These are phyloP conservation scores for Physocephala rufipes DNA, from an alignment of 2,888 invertebrate species.

Conservation along the genomic window DNA sequence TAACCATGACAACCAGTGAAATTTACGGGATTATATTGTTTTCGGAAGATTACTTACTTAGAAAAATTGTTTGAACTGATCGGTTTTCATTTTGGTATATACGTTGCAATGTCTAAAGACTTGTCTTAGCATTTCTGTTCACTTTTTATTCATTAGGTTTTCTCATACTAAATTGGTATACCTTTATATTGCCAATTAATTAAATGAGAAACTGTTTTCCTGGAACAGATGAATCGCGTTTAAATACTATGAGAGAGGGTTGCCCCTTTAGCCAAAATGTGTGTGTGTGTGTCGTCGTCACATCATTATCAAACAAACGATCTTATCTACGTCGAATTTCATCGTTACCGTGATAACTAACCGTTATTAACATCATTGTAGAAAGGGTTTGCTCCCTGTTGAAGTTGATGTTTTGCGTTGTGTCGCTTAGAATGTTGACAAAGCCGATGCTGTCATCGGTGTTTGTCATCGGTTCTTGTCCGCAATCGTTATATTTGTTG, in stretches of 20 bases:
- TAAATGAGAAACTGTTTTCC: too few species aligned
- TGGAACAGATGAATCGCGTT: too few species aligned
- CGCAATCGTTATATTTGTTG: constrained; percentile 22
- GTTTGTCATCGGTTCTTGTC: constrained; percentile 30
- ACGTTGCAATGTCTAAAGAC: constrained; percentile 6
- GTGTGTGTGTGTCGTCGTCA: constrained; percentile 33
- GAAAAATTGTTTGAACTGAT: constrained; percentile 24
- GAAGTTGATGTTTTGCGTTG: background rate
- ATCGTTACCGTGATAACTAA: constrained; percentile 47
- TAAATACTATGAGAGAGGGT: too few species aligned
- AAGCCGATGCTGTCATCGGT: constrained; percentile 27
- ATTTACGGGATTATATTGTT: constrained; percentile 54
- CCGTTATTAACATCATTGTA: constrained; percentile 39
- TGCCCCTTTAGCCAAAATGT: background rate
- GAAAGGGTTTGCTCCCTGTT: background rate
- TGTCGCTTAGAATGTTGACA: constrained; percentile 23
- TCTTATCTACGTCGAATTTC: constrained; percentile 38
- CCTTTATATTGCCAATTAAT: too few species aligned
- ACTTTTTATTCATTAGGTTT: too few species aligned
- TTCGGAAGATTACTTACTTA: constrained; percentile 34
- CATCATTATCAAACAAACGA: constrained; percentile 19
- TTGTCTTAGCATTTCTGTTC: too few species aligned
- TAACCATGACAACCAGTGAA: constrained; percentile 58
- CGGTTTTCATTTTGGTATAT: background rate
- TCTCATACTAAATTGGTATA: too few species aligned